A percentile compares a stretch with the other conserved stretches of the same genome.
phyloP scores from a whole-genome alignment of 1,140 invertebrate species.

The Akabosia matsudoensis region DNA sequence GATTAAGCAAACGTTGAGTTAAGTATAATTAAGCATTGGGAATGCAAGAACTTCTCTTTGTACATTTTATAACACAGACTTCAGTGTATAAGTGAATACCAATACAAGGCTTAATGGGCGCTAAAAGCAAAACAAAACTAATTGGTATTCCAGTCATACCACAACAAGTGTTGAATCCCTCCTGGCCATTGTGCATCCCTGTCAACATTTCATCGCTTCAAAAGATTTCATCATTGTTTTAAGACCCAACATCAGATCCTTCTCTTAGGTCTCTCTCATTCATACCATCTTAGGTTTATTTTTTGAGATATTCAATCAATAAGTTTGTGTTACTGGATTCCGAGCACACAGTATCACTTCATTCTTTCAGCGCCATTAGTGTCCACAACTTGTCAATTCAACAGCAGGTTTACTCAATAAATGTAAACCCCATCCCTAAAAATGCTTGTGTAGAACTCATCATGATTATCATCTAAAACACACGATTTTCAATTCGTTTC shows the following conservation, averaged over 20 bases:
- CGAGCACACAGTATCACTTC: neutral
- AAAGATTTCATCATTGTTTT: neutral
- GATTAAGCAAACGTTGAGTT: too few relatives aligned
- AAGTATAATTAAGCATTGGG: too few relatives aligned
- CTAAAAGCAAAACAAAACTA: neutral
- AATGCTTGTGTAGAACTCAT: neutral
- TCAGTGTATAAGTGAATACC: too few relatives aligned
- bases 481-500: too few relatives aligned
- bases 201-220: neutral
- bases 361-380: neutral
- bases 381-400: neutral
- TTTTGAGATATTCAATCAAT: too few relatives aligned
- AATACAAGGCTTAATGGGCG: neutral
- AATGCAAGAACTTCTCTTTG: too few relatives aligned
- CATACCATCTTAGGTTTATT: neutral
- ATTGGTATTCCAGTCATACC: conserved; percentile 2
- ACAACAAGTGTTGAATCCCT: neutral
- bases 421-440: neutral
- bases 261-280: neutral
- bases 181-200: neutral
- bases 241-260: neutral
- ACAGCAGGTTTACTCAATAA: neutral
- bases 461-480: neutral
- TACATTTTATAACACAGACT: too few relatives aligned
- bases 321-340: too few relatives aligned